Evolutionary conservation across 2,113 vertebrate genomes (phyloP).

Genomic region (Falcunculus frontatus): DNA sequence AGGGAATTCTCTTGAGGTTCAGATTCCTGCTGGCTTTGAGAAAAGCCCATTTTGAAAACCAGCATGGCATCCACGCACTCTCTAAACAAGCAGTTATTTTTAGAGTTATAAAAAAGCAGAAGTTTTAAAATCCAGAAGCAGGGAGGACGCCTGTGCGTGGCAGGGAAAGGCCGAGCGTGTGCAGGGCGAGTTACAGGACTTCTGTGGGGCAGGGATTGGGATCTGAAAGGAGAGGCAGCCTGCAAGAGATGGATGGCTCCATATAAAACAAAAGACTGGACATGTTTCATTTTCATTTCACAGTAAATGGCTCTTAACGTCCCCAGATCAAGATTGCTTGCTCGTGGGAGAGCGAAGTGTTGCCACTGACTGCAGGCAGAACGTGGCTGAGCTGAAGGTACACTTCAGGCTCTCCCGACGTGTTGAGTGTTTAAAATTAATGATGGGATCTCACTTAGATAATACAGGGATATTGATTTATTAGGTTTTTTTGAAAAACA

Average conservation of each 20-base stretch:
- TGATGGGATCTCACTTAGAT: conserved; percentile 50
- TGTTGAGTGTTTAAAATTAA: conserved; percentile 65
- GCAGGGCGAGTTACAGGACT: background rate
- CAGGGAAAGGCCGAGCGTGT: accelerated
- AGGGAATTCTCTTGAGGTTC: conserved; percentile 19
- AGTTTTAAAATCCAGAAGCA: background rate
- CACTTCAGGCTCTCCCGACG: background rate
- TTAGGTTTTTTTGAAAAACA: conserved; percentile 35
- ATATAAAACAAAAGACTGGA: background rate
- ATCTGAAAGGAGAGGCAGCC: background rate
- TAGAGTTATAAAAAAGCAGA: background rate
- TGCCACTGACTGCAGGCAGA: background rate
- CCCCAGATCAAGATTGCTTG: background rate
- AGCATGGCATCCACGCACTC: conserved; percentile 17
- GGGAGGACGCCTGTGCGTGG: accelerated
- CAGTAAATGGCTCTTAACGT: conserved; percentile 2
- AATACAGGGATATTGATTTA: conserved; percentile 64
- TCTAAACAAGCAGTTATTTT: conserved; percentile 41
- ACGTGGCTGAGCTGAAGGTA: background rate
- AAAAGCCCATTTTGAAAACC: conserved; percentile 52
- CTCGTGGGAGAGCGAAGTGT: background rate
- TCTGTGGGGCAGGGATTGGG: accelerated
- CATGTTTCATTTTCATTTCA: conserved; percentile 1
- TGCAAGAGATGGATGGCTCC: background rate
- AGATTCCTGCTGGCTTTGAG: conserved; percentile 28